Percentiles rank a stretch among this genome's conserved stretches.
Conservation (phyloP, 2,888 invertebrate genomes). For the Diogma glabrata region DNA sequence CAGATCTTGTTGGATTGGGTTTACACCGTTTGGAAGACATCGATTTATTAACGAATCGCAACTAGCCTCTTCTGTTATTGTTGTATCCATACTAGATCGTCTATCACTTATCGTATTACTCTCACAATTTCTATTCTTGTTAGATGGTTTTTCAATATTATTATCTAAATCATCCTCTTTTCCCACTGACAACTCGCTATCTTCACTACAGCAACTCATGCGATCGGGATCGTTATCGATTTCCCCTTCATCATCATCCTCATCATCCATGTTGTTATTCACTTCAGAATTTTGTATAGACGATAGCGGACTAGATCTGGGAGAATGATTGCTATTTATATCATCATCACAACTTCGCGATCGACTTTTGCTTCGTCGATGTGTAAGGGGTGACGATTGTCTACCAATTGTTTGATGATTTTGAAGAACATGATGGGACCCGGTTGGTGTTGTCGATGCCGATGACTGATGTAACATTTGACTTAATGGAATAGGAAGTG, state of each 20-base stretch:
- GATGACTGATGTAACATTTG: neutral
- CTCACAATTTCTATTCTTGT: neutral
- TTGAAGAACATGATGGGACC: neutral
- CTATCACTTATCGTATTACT: neutral
- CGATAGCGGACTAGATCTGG: constrained; percentile 15
- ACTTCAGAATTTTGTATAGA: constrained; percentile 13
- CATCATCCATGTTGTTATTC: constrained; percentile 18
- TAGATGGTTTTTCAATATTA: constrained; percentile 6
- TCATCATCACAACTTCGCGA: constrained; percentile 10
- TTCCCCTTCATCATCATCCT: constrained; percentile 16
- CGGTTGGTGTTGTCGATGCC: neutral
- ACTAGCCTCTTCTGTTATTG: constrained; percentile 14
- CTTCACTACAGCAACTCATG: constrained; percentile 60
- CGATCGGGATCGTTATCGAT: constrained; percentile 32
- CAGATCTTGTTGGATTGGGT: neutral
- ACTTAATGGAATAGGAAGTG: constrained; percentile 12
- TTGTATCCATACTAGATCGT: constrained; percentile 5
- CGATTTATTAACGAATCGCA: constrained; percentile 12
- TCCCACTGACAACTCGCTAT: constrained; percentile 71
- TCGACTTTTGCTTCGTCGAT: neutral
- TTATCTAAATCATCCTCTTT: constrained; percentile 41
- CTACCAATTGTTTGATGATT: no score
- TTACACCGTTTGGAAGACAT: neutral
- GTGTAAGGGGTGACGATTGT: neutral
- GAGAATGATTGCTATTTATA: constrained; percentile 9